Conservation (phyloP, 2,888 invertebrate species). For the Synanthedon formicaeformis region DNA sequence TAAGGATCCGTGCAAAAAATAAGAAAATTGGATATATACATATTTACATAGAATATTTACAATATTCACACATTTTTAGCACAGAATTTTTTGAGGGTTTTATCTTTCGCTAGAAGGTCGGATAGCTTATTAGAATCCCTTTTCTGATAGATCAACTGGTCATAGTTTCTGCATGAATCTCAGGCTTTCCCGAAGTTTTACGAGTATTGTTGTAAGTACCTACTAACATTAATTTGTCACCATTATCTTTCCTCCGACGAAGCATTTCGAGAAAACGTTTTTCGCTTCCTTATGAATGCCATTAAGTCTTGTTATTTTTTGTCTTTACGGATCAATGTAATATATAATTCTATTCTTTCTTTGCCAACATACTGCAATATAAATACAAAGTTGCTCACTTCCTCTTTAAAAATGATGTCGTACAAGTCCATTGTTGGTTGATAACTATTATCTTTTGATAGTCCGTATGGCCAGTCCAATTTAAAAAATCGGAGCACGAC, state of each 20-base stretch:
- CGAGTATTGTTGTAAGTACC: slow-evolving; percentile 40
- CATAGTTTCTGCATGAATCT: slow-evolving; percentile 42
- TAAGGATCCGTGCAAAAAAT: too few species aligned
- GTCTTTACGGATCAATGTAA: slow-evolving; percentile 26
- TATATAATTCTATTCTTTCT: slow-evolving; percentile 35
- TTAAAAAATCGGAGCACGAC: too few species aligned
- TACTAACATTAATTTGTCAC: slow-evolving; percentile 53
- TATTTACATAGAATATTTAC: too few species aligned
- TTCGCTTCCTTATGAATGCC: slow-evolving; percentile 56
- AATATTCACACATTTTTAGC: too few species aligned
- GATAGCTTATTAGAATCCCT: slow-evolving; percentile 29
- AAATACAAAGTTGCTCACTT: slow-evolving; percentile 44
- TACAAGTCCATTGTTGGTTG: slow-evolving; percentile 50
- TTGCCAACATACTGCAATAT: slow-evolving; percentile 49
- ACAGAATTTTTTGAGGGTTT: too few species aligned
- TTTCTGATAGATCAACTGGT: slow-evolving; percentile 49
- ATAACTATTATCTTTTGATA: slow-evolving; percentile 8
- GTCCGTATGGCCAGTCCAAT: too few species aligned
- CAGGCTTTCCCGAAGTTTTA: slow-evolving; percentile 43
- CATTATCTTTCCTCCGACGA: slow-evolving; percentile 47
- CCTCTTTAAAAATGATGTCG: slow-evolving; percentile 48
- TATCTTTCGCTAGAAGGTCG: too few species aligned
- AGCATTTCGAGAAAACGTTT: slow-evolving; percentile 53
- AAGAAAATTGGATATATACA: too few species aligned
- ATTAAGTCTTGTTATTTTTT: slow-evolving; percentile 32